A percentile compares a stretch with the other conserved stretches of the same genome.
Conservation (phyloP, 1,140 invertebrate species). For the Tyrophagus putrescentiae region DNA sequence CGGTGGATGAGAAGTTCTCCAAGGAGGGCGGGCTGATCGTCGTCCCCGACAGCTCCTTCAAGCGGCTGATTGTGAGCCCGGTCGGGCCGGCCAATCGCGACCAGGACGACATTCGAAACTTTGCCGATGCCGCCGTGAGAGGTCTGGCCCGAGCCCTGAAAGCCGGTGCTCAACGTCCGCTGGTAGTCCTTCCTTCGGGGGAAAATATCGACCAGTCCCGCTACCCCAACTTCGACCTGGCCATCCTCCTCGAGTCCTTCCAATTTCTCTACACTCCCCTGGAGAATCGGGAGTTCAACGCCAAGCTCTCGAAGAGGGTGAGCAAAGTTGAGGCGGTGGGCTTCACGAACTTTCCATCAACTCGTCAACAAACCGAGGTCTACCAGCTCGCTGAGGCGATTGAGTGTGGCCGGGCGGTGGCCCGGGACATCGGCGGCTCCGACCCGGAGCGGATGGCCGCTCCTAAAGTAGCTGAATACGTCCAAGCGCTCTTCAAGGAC, state of each 20-base stretch:
- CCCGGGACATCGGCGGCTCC: constrained; percentile 68
- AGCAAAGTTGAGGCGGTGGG: constrained; percentile 49
- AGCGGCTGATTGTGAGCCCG: constrained; percentile 50
- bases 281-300: no score
- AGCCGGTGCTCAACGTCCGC: constrained; percentile 52
- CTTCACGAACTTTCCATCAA: constrained; percentile 32
- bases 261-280: constrained; percentile 72
- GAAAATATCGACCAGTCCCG: not conserved
- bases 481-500: constrained; percentile 48
- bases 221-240: constrained; percentile 39
- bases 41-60: not conserved
- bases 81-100: constrained; percentile 59
- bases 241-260: constrained; percentile 61
- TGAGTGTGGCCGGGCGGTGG: constrained; percentile 54
- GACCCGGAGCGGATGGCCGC: constrained; percentile 90
- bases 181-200: constrained; percentile 38
- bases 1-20: not conserved
- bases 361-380: constrained; percentile 39
- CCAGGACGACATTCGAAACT: constrained; percentile 60
- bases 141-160: constrained; percentile 45
- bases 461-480: constrained; percentile 58
- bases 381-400: constrained; percentile 50
- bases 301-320: no score
- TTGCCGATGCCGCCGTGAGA: constrained; percentile 43
- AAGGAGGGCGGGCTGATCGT: constrained; percentile 12